Evolutionary conservation across 2,797 vertebrate genomes (phyloP).

Genomic region (Sebastes minor): DNA sequence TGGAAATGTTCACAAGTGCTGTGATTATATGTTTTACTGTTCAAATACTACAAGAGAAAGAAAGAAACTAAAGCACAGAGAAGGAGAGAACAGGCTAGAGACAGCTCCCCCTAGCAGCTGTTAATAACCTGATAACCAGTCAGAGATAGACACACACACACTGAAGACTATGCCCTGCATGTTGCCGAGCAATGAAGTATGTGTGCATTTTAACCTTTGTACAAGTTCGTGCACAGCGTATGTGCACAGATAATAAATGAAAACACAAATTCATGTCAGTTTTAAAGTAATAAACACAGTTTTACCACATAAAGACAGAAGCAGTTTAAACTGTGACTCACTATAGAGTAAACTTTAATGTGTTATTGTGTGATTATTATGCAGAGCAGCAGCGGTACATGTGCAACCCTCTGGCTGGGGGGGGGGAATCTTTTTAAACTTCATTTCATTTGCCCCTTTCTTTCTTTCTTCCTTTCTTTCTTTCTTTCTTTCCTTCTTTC

Average conservation of each 20-base stretch:
- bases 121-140: background rate
- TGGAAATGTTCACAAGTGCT: constrained; percentile 11
- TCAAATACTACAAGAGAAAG: background rate
- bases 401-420: background rate
- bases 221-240: background rate
- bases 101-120: constrained; percentile 19
- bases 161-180: background rate
- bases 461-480: too few species aligned
- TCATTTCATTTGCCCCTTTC: background rate
- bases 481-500: too few species aligned
- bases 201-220: background rate
- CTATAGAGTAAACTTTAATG: constrained; percentile 15
- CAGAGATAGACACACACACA: background rate
- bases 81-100: background rate
- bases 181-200: background rate
- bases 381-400: background rate
- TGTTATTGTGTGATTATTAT: constrained; percentile 18
- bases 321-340: constrained; percentile 11
- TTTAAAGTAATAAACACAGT: constrained; percentile 7
- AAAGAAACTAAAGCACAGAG: background rate
- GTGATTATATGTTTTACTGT: constrained; percentile 2
- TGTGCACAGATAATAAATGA: background rate
- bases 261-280: background rate
- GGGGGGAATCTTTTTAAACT: background rate
- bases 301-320: background rate